Evolutionary conservation across 1,140 invertebrate species (phyloP).

Genomic region (Plutomurus gul): DNA sequence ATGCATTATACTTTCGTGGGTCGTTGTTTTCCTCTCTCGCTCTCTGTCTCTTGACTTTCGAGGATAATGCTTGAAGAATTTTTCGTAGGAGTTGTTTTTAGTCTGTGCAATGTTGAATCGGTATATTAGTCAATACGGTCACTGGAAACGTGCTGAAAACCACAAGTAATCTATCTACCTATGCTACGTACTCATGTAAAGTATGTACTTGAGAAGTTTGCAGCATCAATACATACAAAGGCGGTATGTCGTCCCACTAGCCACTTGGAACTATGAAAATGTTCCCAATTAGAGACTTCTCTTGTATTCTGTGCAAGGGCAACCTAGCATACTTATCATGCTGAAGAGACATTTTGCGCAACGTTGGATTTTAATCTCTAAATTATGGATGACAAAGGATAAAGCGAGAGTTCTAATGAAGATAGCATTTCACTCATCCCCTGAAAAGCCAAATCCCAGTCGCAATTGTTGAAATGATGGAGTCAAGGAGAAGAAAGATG

Average conservation of each 20-base stretch:
- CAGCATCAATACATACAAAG: too few species aligned
- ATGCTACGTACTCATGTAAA: too few species aligned
- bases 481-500: background rate
- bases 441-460: too few species aligned
- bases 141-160: too few species aligned
- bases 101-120: background rate
- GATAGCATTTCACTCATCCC: too few species aligned
- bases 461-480: background rate
- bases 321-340: background rate
- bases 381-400: background rate
- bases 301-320: background rate
- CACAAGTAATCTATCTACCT: too few species aligned
- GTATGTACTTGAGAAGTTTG: too few species aligned
- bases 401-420: background rate
- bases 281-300: background rate
- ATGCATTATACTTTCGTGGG: background rate
- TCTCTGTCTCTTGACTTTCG: background rate
- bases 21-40: background rate
- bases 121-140: too few species aligned
- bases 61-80: too few species aligned
- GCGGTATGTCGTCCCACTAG: too few species aligned
- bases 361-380: background rate
- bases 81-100: constrained; percentile 1
- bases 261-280: too few species aligned
- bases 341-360: background rate